Base-by-base conservation (phyloP, 2,797 vertebrate species). In the Danio jaintianensis region DNA sequence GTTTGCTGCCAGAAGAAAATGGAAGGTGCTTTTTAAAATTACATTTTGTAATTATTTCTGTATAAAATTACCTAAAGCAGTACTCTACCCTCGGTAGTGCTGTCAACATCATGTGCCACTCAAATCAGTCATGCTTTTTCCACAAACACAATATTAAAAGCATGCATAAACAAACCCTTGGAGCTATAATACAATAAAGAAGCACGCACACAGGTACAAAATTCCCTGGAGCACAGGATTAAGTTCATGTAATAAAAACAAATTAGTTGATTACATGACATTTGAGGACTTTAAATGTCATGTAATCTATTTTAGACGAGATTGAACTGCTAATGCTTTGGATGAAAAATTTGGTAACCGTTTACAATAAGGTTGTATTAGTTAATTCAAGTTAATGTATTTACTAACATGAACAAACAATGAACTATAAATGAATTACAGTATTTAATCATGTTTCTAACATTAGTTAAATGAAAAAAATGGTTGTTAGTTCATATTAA, bases 1-100 rank as follows among this genome's bases (percentile, higher is more conserved):
- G 92, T 99, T 99, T 75, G 96, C 97, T 78, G 98, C 98, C 80
- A 93, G 97, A 75, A 94, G 96, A 79, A 99, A 99, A 88, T 99
- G 98, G 98, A 99, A 99, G 94, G 98, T 99, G 91, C 43, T 63
- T 22, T 59, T 15, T 40, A 10, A 1, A 0, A 8, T 61, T 22
- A 22, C 0, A 15, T 55, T 58, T 71, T 45, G 50, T 7, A 4
- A 18, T 11, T 36, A 6, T 61, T 29, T 6, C 15, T 43, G 13
- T 20, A 45, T 47, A 29, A 29, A 29, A 29, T 36, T 67, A 56
- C 20, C 6, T 43, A 40, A 73, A 75, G 18, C 3, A 12, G 43
- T 36, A 5, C 6, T 55, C 4, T 64, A 10, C 15, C 20, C 48
- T 66, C 48, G 64, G 9, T 15, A 45, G 53, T 45, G 53, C 8